Percentiles rank a stretch among this genome's conserved stretches.
These are phyloP conservation scores for Hydrocynus forskahlii DNA, from an alignment of 2,797 vertebrate genomes.

Conservation along the genomic window DNA sequence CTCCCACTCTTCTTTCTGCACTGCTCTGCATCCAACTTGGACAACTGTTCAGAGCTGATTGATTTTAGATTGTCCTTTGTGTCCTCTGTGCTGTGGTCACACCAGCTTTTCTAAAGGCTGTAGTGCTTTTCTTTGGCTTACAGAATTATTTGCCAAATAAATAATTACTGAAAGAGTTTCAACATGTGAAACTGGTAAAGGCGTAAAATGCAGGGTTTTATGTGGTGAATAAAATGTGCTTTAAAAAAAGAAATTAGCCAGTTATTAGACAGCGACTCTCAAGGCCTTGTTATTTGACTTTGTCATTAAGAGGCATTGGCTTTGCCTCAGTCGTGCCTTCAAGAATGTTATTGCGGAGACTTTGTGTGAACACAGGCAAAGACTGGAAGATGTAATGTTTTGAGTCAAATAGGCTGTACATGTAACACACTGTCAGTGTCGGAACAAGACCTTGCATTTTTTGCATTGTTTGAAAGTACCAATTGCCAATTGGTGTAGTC, in stretches of 20 bases:
- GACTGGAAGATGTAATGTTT: neutral
- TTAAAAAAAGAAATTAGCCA: conserved; percentile 1
- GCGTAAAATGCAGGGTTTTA: neutral
- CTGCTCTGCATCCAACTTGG: neutral
- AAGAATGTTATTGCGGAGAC: conserved; percentile 14
- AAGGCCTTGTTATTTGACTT: neutral
- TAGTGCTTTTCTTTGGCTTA: neutral
- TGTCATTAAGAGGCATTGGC: neutral
- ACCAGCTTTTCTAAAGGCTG: neutral
- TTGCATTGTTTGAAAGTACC: too few species aligned
- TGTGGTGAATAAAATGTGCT: neutral
- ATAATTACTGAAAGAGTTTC: too few species aligned
- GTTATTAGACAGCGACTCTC: conserved; percentile 20
- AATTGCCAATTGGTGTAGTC: too few species aligned
- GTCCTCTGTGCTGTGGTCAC: neutral
- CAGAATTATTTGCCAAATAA: neutral
- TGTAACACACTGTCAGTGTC: neutral
- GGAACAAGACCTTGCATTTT: too few species aligned
- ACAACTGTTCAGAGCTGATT: neutral
- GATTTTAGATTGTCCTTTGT: neutral
- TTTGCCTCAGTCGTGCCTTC: neutral
- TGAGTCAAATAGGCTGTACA: neutral
- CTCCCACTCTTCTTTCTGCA: neutral
- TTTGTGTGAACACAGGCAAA: neutral
- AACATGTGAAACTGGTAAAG: neutral